Evolutionary conservation across 1,140 invertebrate species (phyloP).

Genomic region (Eriocheir sinensis): DNA sequence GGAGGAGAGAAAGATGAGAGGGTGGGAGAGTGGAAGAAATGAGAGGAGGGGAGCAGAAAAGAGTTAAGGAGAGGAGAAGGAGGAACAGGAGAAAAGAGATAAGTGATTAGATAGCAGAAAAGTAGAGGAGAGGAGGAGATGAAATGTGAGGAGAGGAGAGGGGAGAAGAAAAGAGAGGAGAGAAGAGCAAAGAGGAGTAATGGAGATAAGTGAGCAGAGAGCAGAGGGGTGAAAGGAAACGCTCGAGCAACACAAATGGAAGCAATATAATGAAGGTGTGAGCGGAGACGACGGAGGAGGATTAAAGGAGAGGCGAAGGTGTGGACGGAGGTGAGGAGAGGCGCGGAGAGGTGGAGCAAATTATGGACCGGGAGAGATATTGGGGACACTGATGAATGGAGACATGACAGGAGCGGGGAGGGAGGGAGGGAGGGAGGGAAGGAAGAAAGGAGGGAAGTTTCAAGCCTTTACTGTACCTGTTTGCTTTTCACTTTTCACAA

Average conservation of each 20-base stretch:
- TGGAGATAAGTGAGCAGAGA: too few species aligned
- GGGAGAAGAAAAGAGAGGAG: too few species aligned
- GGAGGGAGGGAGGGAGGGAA: background rate
- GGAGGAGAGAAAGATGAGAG: background rate
- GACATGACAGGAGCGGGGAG: background rate
- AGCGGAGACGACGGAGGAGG: background rate
- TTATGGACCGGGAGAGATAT: slow-evolving; percentile 7
- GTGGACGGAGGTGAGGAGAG: background rate
- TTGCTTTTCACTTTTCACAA: background rate
- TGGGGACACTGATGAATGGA: background rate
- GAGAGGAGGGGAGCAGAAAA: too few species aligned
- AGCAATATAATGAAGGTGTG: too few species aligned
- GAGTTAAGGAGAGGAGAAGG: background rate
- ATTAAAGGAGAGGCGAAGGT: background rate
- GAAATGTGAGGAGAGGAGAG: background rate
- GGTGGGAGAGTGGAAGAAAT: too few species aligned
- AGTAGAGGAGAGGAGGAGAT: too few species aligned
- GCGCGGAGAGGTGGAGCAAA: background rate
- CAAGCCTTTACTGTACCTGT: background rate
- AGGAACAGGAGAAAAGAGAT: background rate
- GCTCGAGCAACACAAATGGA: too few species aligned
- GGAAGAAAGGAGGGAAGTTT: background rate
- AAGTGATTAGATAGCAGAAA: too few species aligned
- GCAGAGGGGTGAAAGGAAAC: too few species aligned
- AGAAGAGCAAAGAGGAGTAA: too few species aligned